Conservation (phyloP, 2,888 invertebrate genomes). For the Drepanosiphum platanoidis region DNA sequence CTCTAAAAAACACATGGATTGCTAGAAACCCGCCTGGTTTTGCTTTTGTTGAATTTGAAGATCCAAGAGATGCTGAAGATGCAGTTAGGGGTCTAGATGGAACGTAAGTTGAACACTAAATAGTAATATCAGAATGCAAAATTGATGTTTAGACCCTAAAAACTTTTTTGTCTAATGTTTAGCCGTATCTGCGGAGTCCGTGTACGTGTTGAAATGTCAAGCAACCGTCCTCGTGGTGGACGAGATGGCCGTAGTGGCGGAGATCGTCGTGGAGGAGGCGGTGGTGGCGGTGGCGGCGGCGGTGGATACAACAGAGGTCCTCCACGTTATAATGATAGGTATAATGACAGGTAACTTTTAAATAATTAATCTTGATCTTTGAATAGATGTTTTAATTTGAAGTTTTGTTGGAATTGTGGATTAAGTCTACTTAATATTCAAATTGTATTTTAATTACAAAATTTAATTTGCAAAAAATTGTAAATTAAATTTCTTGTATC, state of each 20-base stretch:
- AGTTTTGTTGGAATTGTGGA: neutral
- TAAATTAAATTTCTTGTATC: neutral
- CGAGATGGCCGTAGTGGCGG: slow-evolving; percentile 63
- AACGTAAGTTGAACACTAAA: slow-evolving; percentile 75
- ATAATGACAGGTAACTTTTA: slow-evolving; percentile 56
- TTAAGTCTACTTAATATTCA: slow-evolving; percentile 27
- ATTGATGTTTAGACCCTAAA: neutral
- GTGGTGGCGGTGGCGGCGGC: slow-evolving; percentile 58
- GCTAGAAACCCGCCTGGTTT: slow-evolving; percentile 93
- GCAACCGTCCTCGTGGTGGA: slow-evolving; percentile 78
- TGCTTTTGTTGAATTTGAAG: slow-evolving; percentile 90
- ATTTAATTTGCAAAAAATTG: too few species aligned
- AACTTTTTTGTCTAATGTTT: slow-evolving; percentile 64
- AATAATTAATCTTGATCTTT: slow-evolving; percentile 4
- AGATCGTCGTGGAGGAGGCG: slow-evolving; percentile 64
- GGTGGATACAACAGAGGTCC: slow-evolving; percentile 61
- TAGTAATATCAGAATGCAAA: neutral
- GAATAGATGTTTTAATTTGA: slow-evolving; percentile 17
- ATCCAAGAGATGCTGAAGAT: slow-evolving; percentile 88
- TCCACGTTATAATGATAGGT: slow-evolving; percentile 62
- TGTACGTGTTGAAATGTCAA: slow-evolving; percentile 93
- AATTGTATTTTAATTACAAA: neutral
- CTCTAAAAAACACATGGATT: slow-evolving; percentile 91
- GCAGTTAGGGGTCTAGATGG: slow-evolving; percentile 85
- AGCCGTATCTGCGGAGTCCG: slow-evolving; percentile 89